Evolutionary conservation across 2,797 vertebrate species (phyloP).

Genomic region (Notoglanidium macrostoma): DNA sequence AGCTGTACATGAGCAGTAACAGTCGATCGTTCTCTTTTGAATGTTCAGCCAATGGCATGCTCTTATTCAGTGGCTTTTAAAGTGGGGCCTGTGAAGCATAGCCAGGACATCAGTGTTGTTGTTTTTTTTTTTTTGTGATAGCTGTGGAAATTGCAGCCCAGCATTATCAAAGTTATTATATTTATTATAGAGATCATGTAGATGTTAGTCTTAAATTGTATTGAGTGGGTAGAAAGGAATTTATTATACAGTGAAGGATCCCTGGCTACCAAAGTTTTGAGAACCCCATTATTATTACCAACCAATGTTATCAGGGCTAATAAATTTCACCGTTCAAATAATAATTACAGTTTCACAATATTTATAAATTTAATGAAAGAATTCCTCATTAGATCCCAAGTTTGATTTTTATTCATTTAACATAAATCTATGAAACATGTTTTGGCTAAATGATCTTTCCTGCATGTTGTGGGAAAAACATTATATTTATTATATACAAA

Average conservation of each 20-base stretch:
- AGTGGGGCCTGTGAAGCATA: not conserved
- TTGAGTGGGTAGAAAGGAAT: not conserved
- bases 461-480: not conserved
- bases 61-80: slow-evolving; percentile 1
- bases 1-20: not conserved
- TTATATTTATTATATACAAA: not conserved
- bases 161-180: not conserved
- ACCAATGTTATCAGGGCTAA: not conserved
- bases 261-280: not conserved
- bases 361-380: too few species aligned
- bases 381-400: not conserved
- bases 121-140: not conserved
- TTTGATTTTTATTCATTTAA: not conserved
- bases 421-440: not conserved
- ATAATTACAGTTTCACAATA: too few species aligned
- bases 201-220: not conserved
- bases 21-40: not conserved
- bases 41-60: not conserved
- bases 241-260: not conserved
- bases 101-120: too few species aligned
- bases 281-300: too few species aligned
- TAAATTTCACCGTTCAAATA: too few species aligned
- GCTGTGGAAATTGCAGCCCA: not conserved
- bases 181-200: not conserved
- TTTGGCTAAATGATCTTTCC: not conserved